A percentile compares a stretch with the other conserved stretches of the same genome.
Evolutionary conservation across 2,113 vertebrate species (phyloP).

Genomic region (Bagarius yarrelli): DNA sequence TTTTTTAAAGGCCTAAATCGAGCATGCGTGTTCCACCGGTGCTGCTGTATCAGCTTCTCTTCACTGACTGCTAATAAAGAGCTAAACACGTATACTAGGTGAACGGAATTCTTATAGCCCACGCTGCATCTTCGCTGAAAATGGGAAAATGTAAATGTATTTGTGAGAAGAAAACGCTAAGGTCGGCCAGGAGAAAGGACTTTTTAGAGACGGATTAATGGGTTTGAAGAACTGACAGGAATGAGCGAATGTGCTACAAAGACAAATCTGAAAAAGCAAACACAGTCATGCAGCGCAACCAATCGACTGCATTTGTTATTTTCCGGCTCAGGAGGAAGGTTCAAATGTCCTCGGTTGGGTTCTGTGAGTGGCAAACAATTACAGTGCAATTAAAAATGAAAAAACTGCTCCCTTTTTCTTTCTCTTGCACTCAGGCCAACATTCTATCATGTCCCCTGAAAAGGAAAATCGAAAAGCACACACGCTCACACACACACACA

Average conservation of each 20-base stretch:
- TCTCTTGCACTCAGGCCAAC: conserved; percentile 2
- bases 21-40: conserved; percentile 44
- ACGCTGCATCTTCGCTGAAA: conserved; percentile 53
- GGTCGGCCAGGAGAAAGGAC: conserved; percentile 7
- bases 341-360: conserved; percentile 47
- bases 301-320: conserved; percentile 59
- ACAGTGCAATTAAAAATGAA: conserved; percentile 46
- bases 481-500: conserved; percentile 28
- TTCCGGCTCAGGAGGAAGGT: conserved; percentile 40
- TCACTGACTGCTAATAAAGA: conserved; percentile 45
- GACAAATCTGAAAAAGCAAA: conserved; percentile 59
- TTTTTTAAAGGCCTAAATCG: conserved; percentile 51
- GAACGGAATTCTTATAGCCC: conserved; percentile 37
- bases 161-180: not conserved
- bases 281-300: conserved; percentile 57
- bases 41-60: conserved; percentile 34
- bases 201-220: not conserved
- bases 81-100: conserved; percentile 44
- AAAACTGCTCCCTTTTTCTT: conserved; percentile 21
- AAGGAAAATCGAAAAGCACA: conserved; percentile 26
- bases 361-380: conserved; percentile 48
- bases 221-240: not conserved
- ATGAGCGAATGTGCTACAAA: conserved; percentile 57
- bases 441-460: conserved; percentile 21
- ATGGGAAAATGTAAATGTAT: conserved; percentile 53